phyloP scores from a whole-genome alignment of 2,113 vertebrate genomes.

The Brachypodius melanocephalos region DNA sequence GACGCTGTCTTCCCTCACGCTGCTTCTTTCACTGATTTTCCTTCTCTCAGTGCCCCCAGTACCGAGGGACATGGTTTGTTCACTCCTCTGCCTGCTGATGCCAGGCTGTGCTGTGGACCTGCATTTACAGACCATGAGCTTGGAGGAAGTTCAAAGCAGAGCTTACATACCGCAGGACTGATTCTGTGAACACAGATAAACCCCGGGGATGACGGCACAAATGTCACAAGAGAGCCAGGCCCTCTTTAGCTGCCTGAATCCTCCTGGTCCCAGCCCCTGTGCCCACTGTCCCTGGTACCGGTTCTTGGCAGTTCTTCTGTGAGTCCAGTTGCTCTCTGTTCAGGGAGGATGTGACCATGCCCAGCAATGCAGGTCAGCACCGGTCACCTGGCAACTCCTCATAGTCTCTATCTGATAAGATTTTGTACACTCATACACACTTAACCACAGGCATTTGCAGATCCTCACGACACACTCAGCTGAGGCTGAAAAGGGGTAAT shows the following conservation, averaged over 20 bases:
- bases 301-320: not conserved
- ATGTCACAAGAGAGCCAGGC: not conserved
- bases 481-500: not conserved
- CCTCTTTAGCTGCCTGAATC: not conserved
- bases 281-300: no score
- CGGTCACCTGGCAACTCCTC: not conserved
- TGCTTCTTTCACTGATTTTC: not conserved
- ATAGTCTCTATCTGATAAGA: not conserved
- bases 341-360: not conserved
- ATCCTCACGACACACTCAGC: rapidly evolving
- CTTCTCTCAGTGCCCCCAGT: not conserved
- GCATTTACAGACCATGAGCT: not conserved
- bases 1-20: not conserved
- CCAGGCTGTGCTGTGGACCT: not conserved
- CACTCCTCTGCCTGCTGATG: rapidly evolving
- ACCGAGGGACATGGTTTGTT: not conserved
- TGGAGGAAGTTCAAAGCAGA: not conserved
- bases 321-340: not conserved
- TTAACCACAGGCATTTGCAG: not conserved
- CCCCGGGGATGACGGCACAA: not conserved
- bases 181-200: not conserved
- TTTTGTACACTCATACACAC: not conserved
- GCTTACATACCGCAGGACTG: not conserved
- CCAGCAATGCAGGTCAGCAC: not conserved
- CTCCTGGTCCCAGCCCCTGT: not conserved